Percentiles rank a stretch among this genome's conserved stretches.
Evolutionary conservation across 2,113 vertebrate genomes (phyloP).

Genomic region (Nothocercus nigrocapillus): DNA sequence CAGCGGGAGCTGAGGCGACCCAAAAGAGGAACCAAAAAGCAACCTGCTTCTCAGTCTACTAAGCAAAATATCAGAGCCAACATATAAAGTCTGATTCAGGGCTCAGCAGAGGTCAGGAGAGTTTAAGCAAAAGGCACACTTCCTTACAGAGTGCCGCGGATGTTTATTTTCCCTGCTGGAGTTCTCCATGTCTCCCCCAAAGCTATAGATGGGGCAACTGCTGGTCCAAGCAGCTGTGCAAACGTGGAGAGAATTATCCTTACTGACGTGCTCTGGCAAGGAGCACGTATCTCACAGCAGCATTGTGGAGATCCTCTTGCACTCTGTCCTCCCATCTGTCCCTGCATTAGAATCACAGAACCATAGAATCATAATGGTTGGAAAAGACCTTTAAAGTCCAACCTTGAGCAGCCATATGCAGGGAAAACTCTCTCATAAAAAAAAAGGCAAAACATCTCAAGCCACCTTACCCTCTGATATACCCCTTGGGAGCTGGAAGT

Average conservation of each 20-base stretch:
- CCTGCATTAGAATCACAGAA: neutral
- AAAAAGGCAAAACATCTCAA: neutral
- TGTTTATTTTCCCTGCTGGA: neutral
- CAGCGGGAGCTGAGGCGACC: neutral
- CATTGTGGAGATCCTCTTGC: neutral
- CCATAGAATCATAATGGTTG: no score
- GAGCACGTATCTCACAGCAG: neutral
- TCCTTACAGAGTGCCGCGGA: neutral
- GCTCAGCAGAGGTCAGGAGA: neutral
- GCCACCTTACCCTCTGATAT: neutral
- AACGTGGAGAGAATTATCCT: neutral
- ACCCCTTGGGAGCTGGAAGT: neutral
- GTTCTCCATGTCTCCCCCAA: neutral
- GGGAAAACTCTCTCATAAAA: neutral
- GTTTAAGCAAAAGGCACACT: neutral
- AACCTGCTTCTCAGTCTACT: neutral
- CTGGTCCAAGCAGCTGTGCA: neutral
- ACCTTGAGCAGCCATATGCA: neutral
- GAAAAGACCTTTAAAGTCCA: no score
- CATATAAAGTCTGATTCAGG: neutral
- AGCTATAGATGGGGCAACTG: neutral
- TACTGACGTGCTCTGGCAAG: neutral
- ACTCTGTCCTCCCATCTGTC: neutral
- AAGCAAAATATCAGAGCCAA: neutral
- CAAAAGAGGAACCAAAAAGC: neutral